A percentile compares a stretch with the other conserved stretches of the same genome.
phyloP scores from a whole-genome alignment of 2,797 vertebrate species.

The Pangasius mekongensis region DNA sequence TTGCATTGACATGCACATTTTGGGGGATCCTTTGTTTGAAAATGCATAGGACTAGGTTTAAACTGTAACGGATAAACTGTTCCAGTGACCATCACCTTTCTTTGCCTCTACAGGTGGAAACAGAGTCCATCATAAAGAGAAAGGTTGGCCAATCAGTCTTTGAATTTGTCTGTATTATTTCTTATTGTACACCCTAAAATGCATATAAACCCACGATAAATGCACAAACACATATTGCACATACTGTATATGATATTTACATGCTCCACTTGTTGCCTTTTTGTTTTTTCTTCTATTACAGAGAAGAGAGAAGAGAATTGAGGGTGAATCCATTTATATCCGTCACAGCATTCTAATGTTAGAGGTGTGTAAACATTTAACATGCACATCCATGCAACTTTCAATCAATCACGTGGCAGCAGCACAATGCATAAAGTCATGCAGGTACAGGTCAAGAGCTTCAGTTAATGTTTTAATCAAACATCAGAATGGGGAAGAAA shows the following conservation, averaged over 20 bases:
- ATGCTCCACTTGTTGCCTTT: slow-evolving; percentile 6
- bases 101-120: slow-evolving; percentile 45
- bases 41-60: background rate
- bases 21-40: background rate
- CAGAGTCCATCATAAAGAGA: slow-evolving; percentile 35
- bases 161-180: background rate
- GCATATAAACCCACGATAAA: background rate
- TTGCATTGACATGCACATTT: background rate
- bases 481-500: background rate
- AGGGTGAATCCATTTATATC: slow-evolving; percentile 99
- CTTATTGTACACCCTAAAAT: background rate
- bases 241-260: background rate
- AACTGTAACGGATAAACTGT: background rate
- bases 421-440: background rate
- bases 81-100: slow-evolving; percentile 4
- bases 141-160: slow-evolving; percentile 14
- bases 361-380: slow-evolving; percentile 84
- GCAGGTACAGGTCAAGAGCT: background rate
- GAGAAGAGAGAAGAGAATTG: slow-evolving; percentile 97
- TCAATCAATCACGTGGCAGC: background rate
- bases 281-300: slow-evolving; percentile 81
- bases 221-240: background rate
- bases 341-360: slow-evolving; percentile 99
- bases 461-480: background rate
- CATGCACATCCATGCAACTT: background rate